Percentiles rank a stretch among this genome's conserved stretches.
Conservation (phyloP, 2,797 vertebrate genomes). For the Hippopotamyrus pictus region DNA sequence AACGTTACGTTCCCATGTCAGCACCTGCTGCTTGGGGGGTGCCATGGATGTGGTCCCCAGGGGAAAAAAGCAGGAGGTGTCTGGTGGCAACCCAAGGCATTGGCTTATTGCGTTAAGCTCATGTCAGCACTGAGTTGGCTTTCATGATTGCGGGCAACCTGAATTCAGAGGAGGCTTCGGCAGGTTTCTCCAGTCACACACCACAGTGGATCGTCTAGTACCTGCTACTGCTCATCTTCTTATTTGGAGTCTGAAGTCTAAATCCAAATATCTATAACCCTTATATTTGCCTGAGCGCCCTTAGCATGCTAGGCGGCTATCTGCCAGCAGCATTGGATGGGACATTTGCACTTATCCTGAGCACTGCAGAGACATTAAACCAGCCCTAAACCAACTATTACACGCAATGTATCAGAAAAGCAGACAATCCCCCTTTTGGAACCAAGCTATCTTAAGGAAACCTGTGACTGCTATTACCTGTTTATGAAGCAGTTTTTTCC, state of each 20-base stretch:
- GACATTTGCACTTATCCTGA: neutral
- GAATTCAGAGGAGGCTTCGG: neutral
- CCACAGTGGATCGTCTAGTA: neutral
- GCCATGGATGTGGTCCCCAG: neutral
- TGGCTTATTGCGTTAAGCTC: neutral
- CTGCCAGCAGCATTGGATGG: neutral
- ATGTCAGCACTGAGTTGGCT: neutral
- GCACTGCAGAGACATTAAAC: neutral
- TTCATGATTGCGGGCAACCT: neutral
- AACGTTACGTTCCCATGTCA: neutral
- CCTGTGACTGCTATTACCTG: neutral
- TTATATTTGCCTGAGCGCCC: neutral
- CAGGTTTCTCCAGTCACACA: neutral
- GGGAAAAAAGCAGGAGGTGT: neutral
- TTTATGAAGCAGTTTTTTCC: neutral
- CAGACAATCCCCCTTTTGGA: neutral
- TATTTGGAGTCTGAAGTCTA: neutral
- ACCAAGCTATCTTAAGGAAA: neutral
- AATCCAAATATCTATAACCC: neutral
- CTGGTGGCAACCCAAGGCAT: neutral
- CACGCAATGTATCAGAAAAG: neutral
- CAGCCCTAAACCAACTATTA: neutral
- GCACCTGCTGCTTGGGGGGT: neutral
- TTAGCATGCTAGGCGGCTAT: neutral
- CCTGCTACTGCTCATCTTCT: neutral